A percentile compares a stretch with the other conserved stretches of the same genome.
Conservation (phyloP, 1,140 invertebrate species). For the Cryptotermes secundus region DNA sequence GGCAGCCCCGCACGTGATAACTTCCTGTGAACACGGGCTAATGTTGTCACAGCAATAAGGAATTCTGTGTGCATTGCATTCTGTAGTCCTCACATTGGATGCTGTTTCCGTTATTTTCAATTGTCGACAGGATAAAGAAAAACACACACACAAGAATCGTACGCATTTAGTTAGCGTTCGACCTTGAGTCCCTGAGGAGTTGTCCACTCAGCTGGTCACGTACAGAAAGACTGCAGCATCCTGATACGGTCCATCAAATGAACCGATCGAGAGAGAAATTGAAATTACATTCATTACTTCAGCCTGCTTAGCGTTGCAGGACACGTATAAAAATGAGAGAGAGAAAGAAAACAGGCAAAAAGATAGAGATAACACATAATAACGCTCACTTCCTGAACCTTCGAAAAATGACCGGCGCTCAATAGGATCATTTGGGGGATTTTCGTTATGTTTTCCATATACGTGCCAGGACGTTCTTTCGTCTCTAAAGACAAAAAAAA, state of each 20-base stretch:
- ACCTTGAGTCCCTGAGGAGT: not conserved
- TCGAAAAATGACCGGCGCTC: not conserved
- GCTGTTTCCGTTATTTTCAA: not conserved
- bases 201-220: slow-evolving; percentile 7
- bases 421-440: not conserved
- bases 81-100: not conserved
- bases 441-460: not conserved
- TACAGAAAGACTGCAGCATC: not conserved
- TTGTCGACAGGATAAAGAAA: not conserved
- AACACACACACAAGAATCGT: not conserved
- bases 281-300: slow-evolving; percentile 29
- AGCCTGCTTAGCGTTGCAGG: not conserved
- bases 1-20: too few species aligned
- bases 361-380: slow-evolving; percentile 6
- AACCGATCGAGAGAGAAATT: slow-evolving; percentile 27
- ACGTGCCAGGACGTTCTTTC: too few species aligned
- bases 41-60: too few species aligned
- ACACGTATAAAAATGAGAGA: slow-evolving; percentile 18
- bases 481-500: too few species aligned
- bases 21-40: too few species aligned
- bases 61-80: too few species aligned
- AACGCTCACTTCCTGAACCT: not conserved
- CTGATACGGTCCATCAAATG: slow-evolving; percentile 2
- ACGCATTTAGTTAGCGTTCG: not conserved
- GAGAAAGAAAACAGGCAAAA: not conserved